Base-by-base conservation (phyloP, 2,113 vertebrate genomes). In the Anoura caudifer region DNA sequence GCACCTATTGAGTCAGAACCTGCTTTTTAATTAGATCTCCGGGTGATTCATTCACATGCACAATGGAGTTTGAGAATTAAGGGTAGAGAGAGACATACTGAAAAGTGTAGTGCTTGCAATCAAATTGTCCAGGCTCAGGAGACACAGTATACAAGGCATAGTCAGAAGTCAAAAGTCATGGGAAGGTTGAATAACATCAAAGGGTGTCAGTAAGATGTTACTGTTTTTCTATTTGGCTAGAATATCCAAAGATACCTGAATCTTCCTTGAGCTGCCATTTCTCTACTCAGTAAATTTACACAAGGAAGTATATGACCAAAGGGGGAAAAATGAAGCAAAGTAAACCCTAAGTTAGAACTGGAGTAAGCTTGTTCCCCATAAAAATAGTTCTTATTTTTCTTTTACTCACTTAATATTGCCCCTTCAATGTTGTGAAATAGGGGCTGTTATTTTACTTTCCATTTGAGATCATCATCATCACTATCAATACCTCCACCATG, bases 401-500 rank as follows among this genome's bases (percentile, higher is more conserved):
- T 87, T 79, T 77, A 82, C 8, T 77, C 17, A 61, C 56, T 84
- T 45, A 56, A 65, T 90, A 73, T 45, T 92, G 24, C 19, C 2
- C 15, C 22, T 24, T 26, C 7, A 65, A 33, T 1, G 28, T 20
- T 90, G 3, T 72, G 28, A 87, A 52, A 26, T 28, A 61, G 36
- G 50, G 69, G 10, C 9, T 36, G 7, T 73, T 69, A 70, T 86
- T 86, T 91, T 77, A 38, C 75, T 89, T 89, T 95, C n/a, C 70
- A 67, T 77, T 86, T 92, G 45, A 81, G 7, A 77, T n/a, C 16
- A 84, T 2, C 9, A 73, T 5, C 31, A 75, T 3, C 12, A 67
- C 4, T 31, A 47, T 3, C 33, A 84, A 5, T 1, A 82, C 1
- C 19, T 72, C 2, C 6, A 70, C 14, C n/a, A 54, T 12, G 43